These are phyloP conservation scores for Condylostylus longicornis DNA, from an alignment of 1,140 invertebrate genomes.

Conservation along the genomic window DNA sequence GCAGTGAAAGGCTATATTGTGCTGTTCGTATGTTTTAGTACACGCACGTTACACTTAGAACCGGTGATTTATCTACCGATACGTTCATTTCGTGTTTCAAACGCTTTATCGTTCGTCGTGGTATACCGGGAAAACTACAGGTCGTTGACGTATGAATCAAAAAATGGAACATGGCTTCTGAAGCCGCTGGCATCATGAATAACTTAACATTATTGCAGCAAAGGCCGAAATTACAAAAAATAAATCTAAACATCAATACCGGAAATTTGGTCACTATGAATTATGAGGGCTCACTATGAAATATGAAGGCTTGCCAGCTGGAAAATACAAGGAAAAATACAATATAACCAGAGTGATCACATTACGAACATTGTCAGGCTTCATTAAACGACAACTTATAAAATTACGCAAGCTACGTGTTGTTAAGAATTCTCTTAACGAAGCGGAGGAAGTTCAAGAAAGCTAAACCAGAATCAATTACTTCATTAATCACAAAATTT, in stretches of 20 bases:
- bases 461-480: no score
- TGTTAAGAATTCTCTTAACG: neutral
- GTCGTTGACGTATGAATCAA: neutral
- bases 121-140: conserved; percentile 11
- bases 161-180: neutral
- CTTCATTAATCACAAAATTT: no score
- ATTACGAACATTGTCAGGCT: neutral
- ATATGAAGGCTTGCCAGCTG: conserved; percentile 23
- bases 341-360: conserved; percentile 13
- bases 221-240: neutral
- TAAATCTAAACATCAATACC: neutral
- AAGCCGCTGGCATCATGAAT: neutral
- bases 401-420: neutral
- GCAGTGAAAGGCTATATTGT: conserved; percentile 28
- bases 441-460: no score
- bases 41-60: conserved; percentile 34
- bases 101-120: conserved; percentile 29
- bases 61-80: conserved; percentile 26
- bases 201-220: neutral
- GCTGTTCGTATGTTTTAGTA: conserved; percentile 32
- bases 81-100: conserved; percentile 27
- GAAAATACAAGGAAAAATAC: conserved; percentile 15
- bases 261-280: conserved; percentile 14
- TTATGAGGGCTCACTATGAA: conserved; percentile 15
- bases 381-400: neutral